These are phyloP conservation scores for Polydrusus pterygomalis DNA, from an alignment of 2,888 invertebrate species.

Conservation along the genomic window DNA sequence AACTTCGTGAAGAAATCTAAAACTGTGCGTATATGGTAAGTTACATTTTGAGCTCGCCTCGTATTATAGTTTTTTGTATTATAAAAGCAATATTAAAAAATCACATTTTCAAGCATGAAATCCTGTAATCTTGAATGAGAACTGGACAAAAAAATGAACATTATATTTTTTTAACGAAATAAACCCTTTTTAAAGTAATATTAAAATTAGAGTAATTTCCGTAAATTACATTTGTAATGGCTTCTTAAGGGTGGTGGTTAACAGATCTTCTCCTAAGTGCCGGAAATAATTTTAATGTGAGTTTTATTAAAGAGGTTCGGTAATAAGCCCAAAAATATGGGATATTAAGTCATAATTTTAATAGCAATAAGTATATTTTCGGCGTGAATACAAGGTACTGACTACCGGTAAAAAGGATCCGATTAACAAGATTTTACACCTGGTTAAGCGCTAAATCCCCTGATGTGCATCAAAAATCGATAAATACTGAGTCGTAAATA, in stretches of 20 bases:
- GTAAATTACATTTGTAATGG: conserved; percentile 46
- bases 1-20: no score
- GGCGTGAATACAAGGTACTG: conserved; percentile 9
- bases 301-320: conserved; percentile 52
- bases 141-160: neutral
- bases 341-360: conserved; percentile 32
- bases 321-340: conserved; percentile 41
- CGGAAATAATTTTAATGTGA: conserved; percentile 52
- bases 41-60: no score
- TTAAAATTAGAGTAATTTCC: conserved; percentile 47
- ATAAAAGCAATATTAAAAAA: neutral
- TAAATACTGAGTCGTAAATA: conserved; percentile 6
- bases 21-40: no score
- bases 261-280: conserved; percentile 33
- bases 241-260: conserved; percentile 33
- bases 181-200: conserved; percentile 32
- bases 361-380: conserved; percentile 32
- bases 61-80: no score
- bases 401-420: conserved; percentile 60
- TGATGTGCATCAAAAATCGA: conserved; percentile 33
- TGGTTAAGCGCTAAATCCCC: conserved; percentile 55
- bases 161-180: conserved; percentile 7
- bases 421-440: conserved; percentile 63
- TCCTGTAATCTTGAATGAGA: neutral
- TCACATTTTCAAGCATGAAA: neutral